Conservation (phyloP, 2,888 invertebrate genomes). For the Ischnus inquisitorius region DNA sequence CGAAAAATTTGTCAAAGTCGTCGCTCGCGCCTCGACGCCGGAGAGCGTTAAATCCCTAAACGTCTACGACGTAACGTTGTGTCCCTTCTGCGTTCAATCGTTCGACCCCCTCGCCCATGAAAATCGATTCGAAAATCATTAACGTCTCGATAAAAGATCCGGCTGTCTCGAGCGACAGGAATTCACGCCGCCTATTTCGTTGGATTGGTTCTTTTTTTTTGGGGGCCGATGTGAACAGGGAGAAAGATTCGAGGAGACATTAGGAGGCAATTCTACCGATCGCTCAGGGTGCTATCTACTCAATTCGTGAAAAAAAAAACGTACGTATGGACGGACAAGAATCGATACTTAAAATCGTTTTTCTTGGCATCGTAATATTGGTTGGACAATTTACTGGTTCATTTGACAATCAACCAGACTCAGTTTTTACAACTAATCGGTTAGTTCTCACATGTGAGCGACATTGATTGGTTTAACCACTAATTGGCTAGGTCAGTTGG, state of each 20-base stretch:
- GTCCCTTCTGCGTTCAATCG: slow-evolving; percentile 13
- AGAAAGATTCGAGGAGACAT: not conserved
- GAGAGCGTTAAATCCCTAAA: slow-evolving; percentile 42
- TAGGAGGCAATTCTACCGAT: not conserved
- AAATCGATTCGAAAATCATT: slow-evolving; percentile 64
- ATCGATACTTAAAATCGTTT: no score
- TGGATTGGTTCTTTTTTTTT: not conserved
- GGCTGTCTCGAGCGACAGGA: not conserved
- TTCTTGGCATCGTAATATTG: no score
- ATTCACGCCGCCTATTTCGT: not conserved
- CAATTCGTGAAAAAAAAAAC: no score
- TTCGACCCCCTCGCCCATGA: slow-evolving; percentile 4
- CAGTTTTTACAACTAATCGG: no score
- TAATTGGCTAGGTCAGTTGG: no score
- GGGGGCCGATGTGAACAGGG: not conserved
- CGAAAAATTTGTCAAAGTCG: slow-evolving; percentile 81
- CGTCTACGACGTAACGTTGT: slow-evolving; percentile 20
- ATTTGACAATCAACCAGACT: no score
- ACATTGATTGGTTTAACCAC: no score
- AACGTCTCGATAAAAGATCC: slow-evolving; percentile 29
- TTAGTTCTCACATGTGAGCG: no score
- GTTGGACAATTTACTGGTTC: no score
- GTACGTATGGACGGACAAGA: no score
- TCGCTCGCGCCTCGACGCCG: slow-evolving; percentile 47
- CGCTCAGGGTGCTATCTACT: no score